Conservation (phyloP, 2,113 vertebrate species). For the Gymnarchus niloticus region DNA sequence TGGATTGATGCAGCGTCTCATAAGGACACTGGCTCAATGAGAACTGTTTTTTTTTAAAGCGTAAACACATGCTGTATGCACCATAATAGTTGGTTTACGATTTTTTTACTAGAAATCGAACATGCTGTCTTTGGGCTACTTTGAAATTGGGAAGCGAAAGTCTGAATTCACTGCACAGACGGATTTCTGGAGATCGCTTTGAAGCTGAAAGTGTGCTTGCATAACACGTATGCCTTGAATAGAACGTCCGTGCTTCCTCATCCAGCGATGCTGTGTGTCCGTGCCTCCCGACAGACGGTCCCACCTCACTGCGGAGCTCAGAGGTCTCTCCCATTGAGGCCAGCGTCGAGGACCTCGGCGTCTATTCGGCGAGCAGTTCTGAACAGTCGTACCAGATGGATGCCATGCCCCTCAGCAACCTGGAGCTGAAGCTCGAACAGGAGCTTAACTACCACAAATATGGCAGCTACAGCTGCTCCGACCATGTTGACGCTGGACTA, state of each 20-base stretch:
- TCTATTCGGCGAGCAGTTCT: neutral
- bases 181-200: neutral
- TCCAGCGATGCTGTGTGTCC: neutral
- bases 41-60: neutral
- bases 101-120: neutral
- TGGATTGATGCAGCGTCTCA: neutral
- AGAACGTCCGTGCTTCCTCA: neutral
- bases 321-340: conserved; percentile 69
- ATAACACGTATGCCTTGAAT: neutral
- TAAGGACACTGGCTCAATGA: neutral
- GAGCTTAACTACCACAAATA: conserved; percentile 76
- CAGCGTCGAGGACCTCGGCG: conserved; percentile 59
- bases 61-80: too few relatives aligned
- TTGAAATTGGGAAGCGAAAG: neutral
- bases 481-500: conserved; percentile 37
- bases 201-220: neutral
- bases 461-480: conserved; percentile 61
- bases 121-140: neutral
- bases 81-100: neutral
- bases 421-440: conserved; percentile 69
- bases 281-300: conserved; percentile 60
- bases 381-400: conserved; percentile 41
- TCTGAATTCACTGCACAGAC: neutral
- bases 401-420: neutral
- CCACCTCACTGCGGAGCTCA: conserved; percentile 74